Evolutionary conservation across 2,888 invertebrate genomes (phyloP).

Genomic region (Drosophila formosana): DNA sequence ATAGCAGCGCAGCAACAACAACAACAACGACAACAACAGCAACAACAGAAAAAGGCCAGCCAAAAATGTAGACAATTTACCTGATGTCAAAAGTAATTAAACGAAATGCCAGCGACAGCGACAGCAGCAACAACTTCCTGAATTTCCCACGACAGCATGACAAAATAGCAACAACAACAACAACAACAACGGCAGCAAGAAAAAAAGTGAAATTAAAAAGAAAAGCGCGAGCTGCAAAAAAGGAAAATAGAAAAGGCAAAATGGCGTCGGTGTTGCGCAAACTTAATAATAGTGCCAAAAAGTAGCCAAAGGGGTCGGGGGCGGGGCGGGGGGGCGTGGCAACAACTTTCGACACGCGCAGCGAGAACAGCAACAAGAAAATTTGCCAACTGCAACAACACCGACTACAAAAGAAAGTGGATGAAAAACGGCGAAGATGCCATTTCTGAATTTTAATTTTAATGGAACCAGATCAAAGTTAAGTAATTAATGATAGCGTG

Average conservation of each 20-base stretch:
- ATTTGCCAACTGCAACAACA: constrained; percentile 4
- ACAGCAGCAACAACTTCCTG: constrained; percentile 16
- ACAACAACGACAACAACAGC: constrained; percentile 2
- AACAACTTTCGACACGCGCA: constrained; percentile 30
- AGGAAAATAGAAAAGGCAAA: constrained; percentile 34
- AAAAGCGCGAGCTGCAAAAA: constrained; percentile 9
- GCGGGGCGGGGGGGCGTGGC: neutral
- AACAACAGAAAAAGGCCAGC: constrained; percentile 31
- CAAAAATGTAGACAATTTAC: constrained; percentile 62
- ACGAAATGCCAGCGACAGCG: constrained; percentile 70
- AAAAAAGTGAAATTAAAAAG: constrained; percentile 5
- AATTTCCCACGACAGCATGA: constrained; percentile 40
- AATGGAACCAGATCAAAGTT: constrained; percentile 1
- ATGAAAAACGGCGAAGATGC: neutral
- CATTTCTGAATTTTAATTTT: constrained; percentile 1
- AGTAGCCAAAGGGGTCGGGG: neutral
- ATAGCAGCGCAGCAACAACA: neutral
- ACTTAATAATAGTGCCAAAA: constrained; percentile 51
- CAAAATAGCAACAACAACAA: constrained; percentile 3
- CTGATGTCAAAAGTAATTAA: constrained; percentile 80
- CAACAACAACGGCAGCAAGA: neutral
- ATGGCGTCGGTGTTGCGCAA: constrained; percentile 40
- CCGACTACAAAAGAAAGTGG: neutral
- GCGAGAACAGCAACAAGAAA: constrained; percentile 25
- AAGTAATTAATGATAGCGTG: neutral